Evolutionary conservation across 2,797 vertebrate genomes (phyloP), one percentile per base, ranked within the genome.

Genomic region (Centropyge bicolor): DNA sequence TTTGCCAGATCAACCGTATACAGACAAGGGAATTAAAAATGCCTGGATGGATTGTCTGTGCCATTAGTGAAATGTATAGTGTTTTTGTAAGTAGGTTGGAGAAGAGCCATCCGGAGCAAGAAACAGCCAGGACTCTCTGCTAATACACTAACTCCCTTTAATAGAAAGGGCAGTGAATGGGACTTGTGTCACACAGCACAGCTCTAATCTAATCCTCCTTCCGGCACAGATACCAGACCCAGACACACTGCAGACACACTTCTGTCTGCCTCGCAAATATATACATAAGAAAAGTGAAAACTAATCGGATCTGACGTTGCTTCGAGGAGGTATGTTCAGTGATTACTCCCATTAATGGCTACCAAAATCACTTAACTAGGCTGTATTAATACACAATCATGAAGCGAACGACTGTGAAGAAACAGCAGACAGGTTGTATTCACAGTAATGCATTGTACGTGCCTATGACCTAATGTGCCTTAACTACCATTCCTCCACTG

Each of bases 401-500:
- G 56, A 74, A 66, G 76, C 27, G 69, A 85, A 84, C 51, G 70
- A 78, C 45, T 60, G 38, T 55, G 72, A 81, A 82, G 77, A 83
- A 85, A 84, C 80, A 88, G 70, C 65, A 76, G 83, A 67, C 85
- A 83, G 83, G 79, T 88, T 89, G 82, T 86, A 80, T 87, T 89
- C 85, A 85, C 68, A 82, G 74, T 70, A 75, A 81, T 69, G 84
- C 74, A 19, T 40, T 78, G 84, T 81, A 85, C 66, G 52, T 86
- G 85, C 68, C 72, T 80, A 72, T 88, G 86, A 89, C 88, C 85
- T 90, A 90, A 91, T 89, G 90, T 83, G 78, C 78, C 81, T 92
- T 91, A 91, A 94, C 90, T 89, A 89, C 86, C 86, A 91, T 82
- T 88, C 82, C 81, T 91, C 88, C 70, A 85, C 88, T 89, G 91